Evolutionary conservation across 2,888 invertebrate genomes (phyloP).

Genomic region (Tenthredo amoena): DNA sequence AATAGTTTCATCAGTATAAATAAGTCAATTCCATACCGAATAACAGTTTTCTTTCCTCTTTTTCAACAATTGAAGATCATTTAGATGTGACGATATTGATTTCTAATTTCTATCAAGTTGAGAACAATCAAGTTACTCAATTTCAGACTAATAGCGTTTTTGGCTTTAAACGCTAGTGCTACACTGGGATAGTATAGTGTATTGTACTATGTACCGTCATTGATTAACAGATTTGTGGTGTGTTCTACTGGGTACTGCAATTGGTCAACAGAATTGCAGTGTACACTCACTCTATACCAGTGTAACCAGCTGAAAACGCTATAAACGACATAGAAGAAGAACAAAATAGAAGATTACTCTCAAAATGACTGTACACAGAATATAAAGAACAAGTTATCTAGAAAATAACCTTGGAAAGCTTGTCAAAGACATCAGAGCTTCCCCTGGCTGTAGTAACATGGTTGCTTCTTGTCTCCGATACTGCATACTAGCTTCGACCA

Average conservation of each 20-base stretch:
- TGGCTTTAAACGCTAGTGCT: no score
- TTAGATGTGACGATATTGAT: not conserved
- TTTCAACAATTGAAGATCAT: not conserved
- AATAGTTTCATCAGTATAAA: constrained; percentile 28
- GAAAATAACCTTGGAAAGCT: constrained; percentile 91
- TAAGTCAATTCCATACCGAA: not conserved
- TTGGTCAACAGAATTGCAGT: no score
- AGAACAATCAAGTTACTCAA: not conserved
- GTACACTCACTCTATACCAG: no score
- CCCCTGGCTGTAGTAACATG: constrained; percentile 87
- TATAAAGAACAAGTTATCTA: constrained; percentile 55
- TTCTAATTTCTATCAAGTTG: not conserved
- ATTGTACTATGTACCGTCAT: no score
- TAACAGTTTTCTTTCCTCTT: not conserved
- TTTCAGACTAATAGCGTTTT: not conserved
- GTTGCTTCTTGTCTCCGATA: constrained; percentile 92
- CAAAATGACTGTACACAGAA: not conserved
- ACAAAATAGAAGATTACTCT: not conserved
- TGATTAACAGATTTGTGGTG: no score
- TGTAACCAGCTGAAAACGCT: no score
- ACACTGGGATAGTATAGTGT: no score
- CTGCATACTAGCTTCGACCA: constrained; percentile 98
- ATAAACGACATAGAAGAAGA: not conserved
- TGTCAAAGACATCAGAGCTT: constrained; percentile 94
- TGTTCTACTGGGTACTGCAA: no score